phyloP scores from a whole-genome alignment of 1,140 invertebrate species.

The Tetramorium simillimum region DNA sequence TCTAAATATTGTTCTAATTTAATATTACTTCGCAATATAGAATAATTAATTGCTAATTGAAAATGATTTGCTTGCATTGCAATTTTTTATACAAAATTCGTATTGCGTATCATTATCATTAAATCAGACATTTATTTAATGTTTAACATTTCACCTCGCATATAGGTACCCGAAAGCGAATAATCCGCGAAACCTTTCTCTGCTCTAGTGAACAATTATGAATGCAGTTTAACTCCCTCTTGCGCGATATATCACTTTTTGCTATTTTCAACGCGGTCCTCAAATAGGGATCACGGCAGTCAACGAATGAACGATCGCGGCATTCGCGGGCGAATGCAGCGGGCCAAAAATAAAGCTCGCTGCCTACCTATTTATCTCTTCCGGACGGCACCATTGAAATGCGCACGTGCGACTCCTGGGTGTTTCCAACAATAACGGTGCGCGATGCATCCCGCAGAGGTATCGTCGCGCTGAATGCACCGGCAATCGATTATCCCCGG shows the following conservation, averaged over 20 bases:
- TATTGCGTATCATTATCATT: neutral
- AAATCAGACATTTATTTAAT: conserved; percentile 13
- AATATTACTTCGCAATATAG: neutral
- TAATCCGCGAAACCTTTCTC: neutral
- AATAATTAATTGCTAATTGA: neutral
- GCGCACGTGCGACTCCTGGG: conserved; percentile 67
- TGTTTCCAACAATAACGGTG: conserved; percentile 67
- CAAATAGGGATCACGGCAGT: conserved; percentile 28
- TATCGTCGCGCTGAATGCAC: conserved; percentile 60
- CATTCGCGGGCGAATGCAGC: conserved; percentile 24
- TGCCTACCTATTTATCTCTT: conserved; percentile 63
- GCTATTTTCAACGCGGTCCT: conserved; percentile 19
- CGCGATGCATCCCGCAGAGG: conserved; percentile 59
- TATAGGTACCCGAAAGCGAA: neutral
- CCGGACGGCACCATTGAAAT: conserved; percentile 60
- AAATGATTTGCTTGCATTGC: neutral
- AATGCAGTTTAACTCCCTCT: neutral
- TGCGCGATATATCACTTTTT: conserved; percentile 22
- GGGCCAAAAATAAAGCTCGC: conserved; percentile 64
- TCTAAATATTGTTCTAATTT: neutral
- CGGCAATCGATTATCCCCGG: conserved; percentile 67
- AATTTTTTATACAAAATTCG: neutral
- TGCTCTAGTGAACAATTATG: neutral
- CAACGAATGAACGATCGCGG: conserved; percentile 31
- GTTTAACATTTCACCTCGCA: neutral